Base-by-base conservation (phyloP, 2,888 invertebrate species). In the Tineola bisselliella region DNA sequence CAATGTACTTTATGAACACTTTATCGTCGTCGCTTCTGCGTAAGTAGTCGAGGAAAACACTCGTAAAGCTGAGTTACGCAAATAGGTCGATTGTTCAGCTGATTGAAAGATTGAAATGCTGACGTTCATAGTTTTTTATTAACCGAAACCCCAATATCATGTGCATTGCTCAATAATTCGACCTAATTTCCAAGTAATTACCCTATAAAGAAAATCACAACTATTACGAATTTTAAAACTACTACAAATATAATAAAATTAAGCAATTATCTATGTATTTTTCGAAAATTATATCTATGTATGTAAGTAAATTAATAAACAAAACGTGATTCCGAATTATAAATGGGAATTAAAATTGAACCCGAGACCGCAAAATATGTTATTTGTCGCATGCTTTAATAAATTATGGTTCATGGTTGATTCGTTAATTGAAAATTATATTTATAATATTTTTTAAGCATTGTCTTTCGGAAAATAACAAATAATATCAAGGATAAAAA, bases 81-180 rank as follows among this genome's bases (percentile, higher is more conserved):
- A 77, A 79, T 77, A 76, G 76, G 79, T 80, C 76, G 77, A 79
- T 81, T 79, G 76, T 76, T 76, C 74, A 75, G 69, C 76, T 79
- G 80, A 81, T 77, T 79, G 77, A 73, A 75, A 76, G 74, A 77
- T 81, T 76, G 75, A 77, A 79, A 76, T 76, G 71, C 70, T 68
- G 69, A 68, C 66, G 75, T 74, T 74, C 72, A 70, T 48, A 48
- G 13, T 73, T 75, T 69, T 73, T 73, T 71, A 72, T 68, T 66
- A 65, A 65, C 63, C 65, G 63, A 6, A 38, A 10, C n/a, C 31
- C 10, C 10, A 38, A 38, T 38, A 38, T 38, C 11, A n/a, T 38
- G 10, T 25, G 6, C 25, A 25, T 25, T 25, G 6, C 25, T 25
- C 25, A 25, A 25, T 25, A 25, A n/a, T n/a, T 25, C 2, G 25